phyloP scores from a whole-genome alignment of 2,797 vertebrate genomes.

The Cygnus olor region DNA sequence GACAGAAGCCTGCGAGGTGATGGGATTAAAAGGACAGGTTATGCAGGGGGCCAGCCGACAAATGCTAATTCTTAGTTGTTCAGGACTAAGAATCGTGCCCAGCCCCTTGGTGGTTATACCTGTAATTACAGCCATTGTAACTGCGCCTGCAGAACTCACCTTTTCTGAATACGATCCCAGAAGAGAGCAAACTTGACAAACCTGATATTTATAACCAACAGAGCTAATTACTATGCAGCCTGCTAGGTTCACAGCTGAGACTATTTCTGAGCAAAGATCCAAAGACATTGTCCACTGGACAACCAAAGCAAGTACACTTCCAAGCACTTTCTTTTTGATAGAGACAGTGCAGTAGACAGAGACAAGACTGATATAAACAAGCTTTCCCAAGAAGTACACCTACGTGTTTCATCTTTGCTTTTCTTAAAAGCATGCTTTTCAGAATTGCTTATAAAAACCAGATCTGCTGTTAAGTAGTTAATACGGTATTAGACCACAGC shows the following conservation, averaged over 20 bases:
- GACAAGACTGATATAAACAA: not conserved
- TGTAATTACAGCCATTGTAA: conserved; percentile 10
- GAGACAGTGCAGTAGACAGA: not conserved
- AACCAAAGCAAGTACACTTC: not conserved
- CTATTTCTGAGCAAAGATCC: not conserved
- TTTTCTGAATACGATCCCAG: not conserved
- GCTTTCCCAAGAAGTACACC: not conserved
- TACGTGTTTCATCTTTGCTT: not conserved
- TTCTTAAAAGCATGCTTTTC: not conserved
- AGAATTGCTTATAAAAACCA: not conserved
- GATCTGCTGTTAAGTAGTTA: not conserved
- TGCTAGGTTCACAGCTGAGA: not conserved
- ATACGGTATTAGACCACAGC: not conserved
- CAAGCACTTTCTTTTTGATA: not conserved
- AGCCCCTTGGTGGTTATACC: not conserved
- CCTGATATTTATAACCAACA: not conserved
- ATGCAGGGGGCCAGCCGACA: not conserved
- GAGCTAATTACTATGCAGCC: not conserved
- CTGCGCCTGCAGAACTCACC: not conserved
- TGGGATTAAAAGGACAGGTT: conserved; percentile 8
- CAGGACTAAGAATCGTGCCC: conserved; percentile 4
- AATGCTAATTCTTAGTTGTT: not conserved
- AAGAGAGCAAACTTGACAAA: not conserved
- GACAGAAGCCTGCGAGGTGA: not conserved
- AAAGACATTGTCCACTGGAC: not conserved